Conservation (phyloP, 1,140 invertebrate species). For the Plutomurus gul region DNA sequence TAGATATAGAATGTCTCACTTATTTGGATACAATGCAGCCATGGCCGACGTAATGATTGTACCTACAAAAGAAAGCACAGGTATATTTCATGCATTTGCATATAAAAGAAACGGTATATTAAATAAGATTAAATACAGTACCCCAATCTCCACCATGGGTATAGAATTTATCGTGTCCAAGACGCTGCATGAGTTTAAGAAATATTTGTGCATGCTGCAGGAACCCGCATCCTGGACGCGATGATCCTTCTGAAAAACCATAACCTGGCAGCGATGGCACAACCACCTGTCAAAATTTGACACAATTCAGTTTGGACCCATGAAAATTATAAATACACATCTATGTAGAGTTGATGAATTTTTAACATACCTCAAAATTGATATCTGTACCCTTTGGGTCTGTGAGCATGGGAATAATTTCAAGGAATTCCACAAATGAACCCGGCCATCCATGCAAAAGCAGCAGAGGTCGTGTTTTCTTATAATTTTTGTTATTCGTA, state of each 20-base stretch:
- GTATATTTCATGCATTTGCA: no score
- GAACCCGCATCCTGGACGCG: constrained; percentile 54
- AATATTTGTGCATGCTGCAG: constrained; percentile 60
- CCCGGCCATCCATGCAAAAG: constrained; percentile 88
- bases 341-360: background rate
- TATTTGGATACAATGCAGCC: constrained; percentile 59
- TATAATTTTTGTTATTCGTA: constrained; percentile 18
- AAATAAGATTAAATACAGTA: no score
- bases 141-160: constrained; percentile 61
- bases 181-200: constrained; percentile 61
- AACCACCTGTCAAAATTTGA: constrained; percentile 72
- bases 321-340: background rate
- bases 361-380: constrained; percentile 34
- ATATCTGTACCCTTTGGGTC: constrained; percentile 9
- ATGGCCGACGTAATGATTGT: constrained; percentile 54
- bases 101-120: no score
- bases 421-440: constrained; percentile 81
- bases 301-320: no score
- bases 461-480: background rate
- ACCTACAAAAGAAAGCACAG: constrained; percentile 59
- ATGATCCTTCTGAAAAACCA: constrained; percentile 71
- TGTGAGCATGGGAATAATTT: constrained; percentile 68
- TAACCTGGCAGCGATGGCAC: constrained; percentile 82
- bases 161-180: constrained; percentile 60
- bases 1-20: constrained; percentile 8